Base-by-base conservation (phyloP, 1,140 invertebrate species). In the Portunus trituberculatus region DNA sequence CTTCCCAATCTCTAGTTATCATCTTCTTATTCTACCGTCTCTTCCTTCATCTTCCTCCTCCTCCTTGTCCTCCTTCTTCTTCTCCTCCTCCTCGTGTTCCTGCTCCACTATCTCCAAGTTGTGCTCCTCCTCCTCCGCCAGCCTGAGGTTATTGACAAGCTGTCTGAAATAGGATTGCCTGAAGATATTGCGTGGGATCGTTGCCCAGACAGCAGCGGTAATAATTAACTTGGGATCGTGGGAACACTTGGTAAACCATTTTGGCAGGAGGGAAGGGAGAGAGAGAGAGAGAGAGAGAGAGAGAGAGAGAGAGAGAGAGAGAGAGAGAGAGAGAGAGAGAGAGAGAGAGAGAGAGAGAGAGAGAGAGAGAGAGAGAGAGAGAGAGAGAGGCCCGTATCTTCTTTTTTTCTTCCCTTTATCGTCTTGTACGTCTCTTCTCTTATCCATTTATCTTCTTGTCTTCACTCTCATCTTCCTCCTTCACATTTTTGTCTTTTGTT, bases 161-260 rank as follows among this genome's bases (percentile, higher is more conserved):
- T 93, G 83, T 87, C 83, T 31, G 84, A 86, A 86, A 59, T 87
- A n/a, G 92, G 92, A 93, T 93, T 93, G 84, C 84, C 46, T 29
- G 16, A 93, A 93, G 92, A 88, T 93, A 93, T 93, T 88, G 84
- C 84, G 25, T 46, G 45, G 92, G 92, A 88, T 88, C 92, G 84
- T 8, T 88, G 52, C 84, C 48, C 92, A 88, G 92, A 93, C 92
- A 93, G 83, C 84, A 31, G 83, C 46, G 39, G 92, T 88, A 88
- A 93, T 93, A 93, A 93, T 93, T 93, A 93, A 87, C 92, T 88
- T 25, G 31, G 39, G 12, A 46, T 82, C 76, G 1, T 46, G 84
- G 45, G 84, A 88, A 52, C 92, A 93, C 92, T 93, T 88, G 76
- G 82, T 93, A 93, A 93, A 93, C 92, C 84, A 88, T 93, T 88